A percentile compares a stretch with the other conserved stretches of the same genome.
Evolutionary conservation across 2,797 vertebrate species (phyloP).

Genomic region (Sebastes kiyomatsui): DNA sequence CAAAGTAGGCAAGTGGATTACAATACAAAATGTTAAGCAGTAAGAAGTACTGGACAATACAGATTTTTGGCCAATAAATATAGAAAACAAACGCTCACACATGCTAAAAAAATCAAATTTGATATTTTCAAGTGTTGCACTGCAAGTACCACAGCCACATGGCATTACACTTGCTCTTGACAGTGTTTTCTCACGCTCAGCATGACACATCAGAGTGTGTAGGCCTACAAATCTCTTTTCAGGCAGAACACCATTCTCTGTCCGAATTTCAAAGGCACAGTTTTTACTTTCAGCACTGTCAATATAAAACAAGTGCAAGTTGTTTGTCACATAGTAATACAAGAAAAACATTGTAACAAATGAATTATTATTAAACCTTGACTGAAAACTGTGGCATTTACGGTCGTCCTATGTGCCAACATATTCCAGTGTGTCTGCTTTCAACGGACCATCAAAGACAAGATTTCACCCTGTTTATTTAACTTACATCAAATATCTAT

Average conservation of each 20-base stretch:
- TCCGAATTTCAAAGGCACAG: slow-evolving; percentile 74
- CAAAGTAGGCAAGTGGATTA: slow-evolving; percentile 57
- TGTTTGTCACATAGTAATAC: slow-evolving; percentile 55
- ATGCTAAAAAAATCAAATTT: slow-evolving; percentile 60
- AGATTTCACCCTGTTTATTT: slow-evolving; percentile 28
- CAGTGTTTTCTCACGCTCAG: slow-evolving; percentile 78
- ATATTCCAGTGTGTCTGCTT: slow-evolving; percentile 77
- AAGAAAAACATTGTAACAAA: slow-evolving; percentile 45
- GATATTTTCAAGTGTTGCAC: slow-evolving; percentile 79
- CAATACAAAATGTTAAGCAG: slow-evolving; percentile 64
- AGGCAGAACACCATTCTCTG: slow-evolving; percentile 64
- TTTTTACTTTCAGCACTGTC: slow-evolving; percentile 71
- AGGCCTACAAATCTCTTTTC: slow-evolving; percentile 68
- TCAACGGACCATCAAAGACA: slow-evolving; percentile 40
- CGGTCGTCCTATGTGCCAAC: slow-evolving; percentile 66
- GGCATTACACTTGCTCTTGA: slow-evolving; percentile 66
- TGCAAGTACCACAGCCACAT: slow-evolving; percentile 71
- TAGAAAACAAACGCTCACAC: slow-evolving; percentile 58
- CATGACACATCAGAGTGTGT: slow-evolving; percentile 70
- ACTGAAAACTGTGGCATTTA: slow-evolving; percentile 52
- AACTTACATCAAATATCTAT: slow-evolving; percentile 31
- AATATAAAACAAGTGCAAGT: slow-evolving; percentile 72
- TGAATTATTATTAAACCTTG: slow-evolving; percentile 26
- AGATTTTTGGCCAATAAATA: slow-evolving; percentile 78
- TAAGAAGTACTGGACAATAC: slow-evolving; percentile 64